phyloP scores from a whole-genome alignment of 2,113 vertebrate genomes.

The Carlito syrichta region DNA sequence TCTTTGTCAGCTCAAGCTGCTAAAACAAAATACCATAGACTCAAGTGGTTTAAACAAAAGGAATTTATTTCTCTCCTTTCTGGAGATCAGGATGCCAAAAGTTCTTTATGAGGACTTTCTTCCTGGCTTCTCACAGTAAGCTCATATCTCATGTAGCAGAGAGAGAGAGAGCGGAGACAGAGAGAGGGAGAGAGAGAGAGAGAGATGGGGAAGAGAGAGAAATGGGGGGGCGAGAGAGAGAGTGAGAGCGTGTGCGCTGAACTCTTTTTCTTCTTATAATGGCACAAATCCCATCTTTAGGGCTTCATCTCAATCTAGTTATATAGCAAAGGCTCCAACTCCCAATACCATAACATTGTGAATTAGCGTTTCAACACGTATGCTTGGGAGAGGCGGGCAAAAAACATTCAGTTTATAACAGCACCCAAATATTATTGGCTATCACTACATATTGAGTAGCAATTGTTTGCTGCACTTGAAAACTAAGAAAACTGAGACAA shows the following conservation, averaged over 20 bases:
- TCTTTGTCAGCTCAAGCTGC: neutral
- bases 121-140: neutral
- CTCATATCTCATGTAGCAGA: neutral
- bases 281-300: neutral
- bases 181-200: no score
- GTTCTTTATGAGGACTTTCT: neutral
- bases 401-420: neutral
- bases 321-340: neutral
- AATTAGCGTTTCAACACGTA: neutral
- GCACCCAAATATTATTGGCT: neutral
- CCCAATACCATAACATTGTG: neutral
- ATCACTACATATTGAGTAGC: neutral
- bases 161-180: no score
- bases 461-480: neutral
- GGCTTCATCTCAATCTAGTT: neutral
- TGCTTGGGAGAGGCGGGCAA: neutral
- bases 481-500: neutral
- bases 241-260: neutral
- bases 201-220: no score
- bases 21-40: neutral
- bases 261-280: neutral
- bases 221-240: no score
- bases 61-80: neutral
- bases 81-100: neutral
- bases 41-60: neutral